Base-by-base conservation (phyloP, 2,113 vertebrate genomes). In the Scomber scombrus region DNA sequence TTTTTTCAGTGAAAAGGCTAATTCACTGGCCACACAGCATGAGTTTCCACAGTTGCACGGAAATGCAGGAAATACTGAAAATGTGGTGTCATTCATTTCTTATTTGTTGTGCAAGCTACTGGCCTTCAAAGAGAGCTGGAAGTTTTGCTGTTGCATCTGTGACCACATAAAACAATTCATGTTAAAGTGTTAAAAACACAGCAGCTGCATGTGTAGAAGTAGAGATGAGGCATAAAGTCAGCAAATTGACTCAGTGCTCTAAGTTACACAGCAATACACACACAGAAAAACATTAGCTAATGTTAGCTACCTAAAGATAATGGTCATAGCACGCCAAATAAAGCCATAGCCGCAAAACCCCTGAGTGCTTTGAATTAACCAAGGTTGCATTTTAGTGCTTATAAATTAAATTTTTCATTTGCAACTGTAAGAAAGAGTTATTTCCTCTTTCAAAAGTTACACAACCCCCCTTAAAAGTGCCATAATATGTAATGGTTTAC, bases 401-500 rank as follows among this genome's bases (percentile, higher is more conserved):
- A 10, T 45, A 13, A 58, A 63, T 16, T 11, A 3, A 31, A 57
- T 11, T 47, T 71, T 43, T 23, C 3, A 66, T 77, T 55, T 61
- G 26, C 19, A 63, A 51, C 11, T 54, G 5, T 19, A 29, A 62
- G 11, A 74, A 26, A 11, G 29, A 31, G 56, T 64, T 31, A 57
- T 52, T 64, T 81, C 21, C 43, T 21, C 11, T 70, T 15, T 26
- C 2, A 29, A 62, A 40, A 11, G 23, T 29, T 23, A 14, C 13
- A 19, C 2, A 19, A 21, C 19, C 13, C 52, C 1, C 5, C 49
- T 49, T 29, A 23, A 56, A 54, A 52, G 58, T 13, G 0, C 1
- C 19, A 51, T 58, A 49, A 49, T 74, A 65, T 58, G 6, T 19
- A 21, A 40, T 15, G 21, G 40, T 58, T 58, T 78, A n/a, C 45